phyloP scores from a whole-genome alignment of 2,888 invertebrate species.

The Xanthostigma xanthostigma region DNA sequence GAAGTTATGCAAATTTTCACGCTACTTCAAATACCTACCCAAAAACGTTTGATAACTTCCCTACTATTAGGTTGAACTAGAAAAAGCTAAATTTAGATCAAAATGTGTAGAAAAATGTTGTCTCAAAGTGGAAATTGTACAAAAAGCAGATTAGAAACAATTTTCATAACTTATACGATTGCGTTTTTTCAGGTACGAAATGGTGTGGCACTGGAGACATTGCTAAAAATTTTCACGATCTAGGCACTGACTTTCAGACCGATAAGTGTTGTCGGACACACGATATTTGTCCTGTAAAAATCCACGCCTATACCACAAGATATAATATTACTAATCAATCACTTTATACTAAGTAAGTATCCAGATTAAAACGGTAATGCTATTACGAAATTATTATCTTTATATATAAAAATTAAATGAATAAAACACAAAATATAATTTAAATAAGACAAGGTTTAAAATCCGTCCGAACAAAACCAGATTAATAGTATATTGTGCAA shows the following conservation, averaged over 20 bases:
- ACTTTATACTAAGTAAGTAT: constrained; percentile 57
- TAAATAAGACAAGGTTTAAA: not conserved
- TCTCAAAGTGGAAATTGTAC: not conserved
- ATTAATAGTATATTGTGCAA: too few species aligned
- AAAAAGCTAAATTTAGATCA: not conserved
- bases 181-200: constrained; percentile 55
- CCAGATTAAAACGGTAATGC: constrained; percentile 1
- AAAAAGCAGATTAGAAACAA: not conserved
- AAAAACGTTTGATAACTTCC: too few species aligned
- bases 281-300: constrained; percentile 78
- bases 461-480: too few species aligned
- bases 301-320: constrained; percentile 47
- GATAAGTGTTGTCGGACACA: constrained; percentile 82
- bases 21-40: too few species aligned
- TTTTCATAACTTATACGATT: not conserved
- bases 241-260: constrained; percentile 55
- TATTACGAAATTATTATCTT: constrained; percentile 1
- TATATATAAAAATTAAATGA: too few species aligned
- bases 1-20: too few species aligned
- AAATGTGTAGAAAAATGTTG: not conserved
- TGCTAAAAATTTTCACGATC: constrained; percentile 67
- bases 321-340: constrained; percentile 77
- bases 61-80: too few species aligned
- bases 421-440: not conserved
- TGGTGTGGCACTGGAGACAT: constrained; percentile 89